Percentiles rank a stretch among this genome's conserved stretches.
Conservation (phyloP, 2,888 invertebrate genomes). For the Blastobasis lacticolella region DNA sequence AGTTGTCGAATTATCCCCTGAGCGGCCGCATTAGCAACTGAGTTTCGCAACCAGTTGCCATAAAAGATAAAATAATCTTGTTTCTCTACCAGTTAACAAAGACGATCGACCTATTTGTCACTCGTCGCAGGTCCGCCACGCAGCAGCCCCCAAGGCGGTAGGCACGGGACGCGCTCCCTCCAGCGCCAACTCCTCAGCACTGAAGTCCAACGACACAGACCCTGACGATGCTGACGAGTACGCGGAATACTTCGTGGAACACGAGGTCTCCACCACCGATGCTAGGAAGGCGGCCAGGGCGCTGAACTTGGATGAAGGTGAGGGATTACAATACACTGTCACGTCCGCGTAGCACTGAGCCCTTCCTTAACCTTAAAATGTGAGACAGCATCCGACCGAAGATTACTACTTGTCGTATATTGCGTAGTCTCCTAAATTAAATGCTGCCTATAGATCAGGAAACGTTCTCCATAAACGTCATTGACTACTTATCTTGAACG, state of each 20-base stretch:
- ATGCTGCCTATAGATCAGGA: too few species aligned
- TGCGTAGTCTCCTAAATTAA: too few species aligned
- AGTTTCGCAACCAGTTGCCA: too few species aligned
- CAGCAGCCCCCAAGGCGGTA: slow-evolving; percentile 52
- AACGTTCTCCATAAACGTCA: too few species aligned
- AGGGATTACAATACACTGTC: slow-evolving; percentile 11
- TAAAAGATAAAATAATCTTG: too few species aligned
- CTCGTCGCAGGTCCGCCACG: slow-evolving; percentile 55
- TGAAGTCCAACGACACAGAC: slow-evolving; percentile 24
- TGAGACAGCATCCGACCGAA: too few species aligned
- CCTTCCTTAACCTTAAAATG: too few species aligned
- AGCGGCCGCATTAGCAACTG: too few species aligned
- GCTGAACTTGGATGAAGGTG: slow-evolving; percentile 48
- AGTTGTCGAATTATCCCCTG: too few species aligned
- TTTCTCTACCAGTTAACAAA: too few species aligned
- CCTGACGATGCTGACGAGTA: slow-evolving; percentile 24
- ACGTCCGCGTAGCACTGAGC: not conserved
- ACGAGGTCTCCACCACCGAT: slow-evolving; percentile 73
- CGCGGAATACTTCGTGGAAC: slow-evolving; percentile 78
- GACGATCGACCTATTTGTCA: not conserved
- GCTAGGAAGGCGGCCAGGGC: slow-evolving; percentile 70
- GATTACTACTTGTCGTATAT: too few species aligned
- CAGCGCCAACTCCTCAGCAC: slow-evolving; percentile 7
- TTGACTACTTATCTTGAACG: too few species aligned
- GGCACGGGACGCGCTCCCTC: slow-evolving; percentile 43